These are phyloP conservation scores for Sebastes matsubarae DNA, from an alignment of 2,797 vertebrate genomes.

Conservation along the genomic window DNA sequence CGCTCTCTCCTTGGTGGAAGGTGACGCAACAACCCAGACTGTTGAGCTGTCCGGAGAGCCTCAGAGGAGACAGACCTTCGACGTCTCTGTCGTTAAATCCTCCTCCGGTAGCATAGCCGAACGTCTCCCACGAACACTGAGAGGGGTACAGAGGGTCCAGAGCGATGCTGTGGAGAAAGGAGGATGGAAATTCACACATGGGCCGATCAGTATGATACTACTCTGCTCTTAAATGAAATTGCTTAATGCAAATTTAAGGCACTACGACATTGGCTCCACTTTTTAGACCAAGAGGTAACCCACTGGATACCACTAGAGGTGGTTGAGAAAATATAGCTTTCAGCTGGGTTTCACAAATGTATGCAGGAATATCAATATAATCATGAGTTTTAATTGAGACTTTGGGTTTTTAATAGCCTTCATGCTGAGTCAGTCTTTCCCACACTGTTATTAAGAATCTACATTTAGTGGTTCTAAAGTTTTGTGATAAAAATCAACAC, in stretches of 20 bases:
- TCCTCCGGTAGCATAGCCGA: conserved; percentile 91
- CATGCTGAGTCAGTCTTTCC: too few species aligned
- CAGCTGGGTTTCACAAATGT: not conserved
- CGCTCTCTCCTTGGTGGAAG: conserved; percentile 95
- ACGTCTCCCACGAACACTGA: conserved; percentile 98
- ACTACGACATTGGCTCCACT: rapidly evolving
- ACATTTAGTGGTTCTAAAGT: not conserved
- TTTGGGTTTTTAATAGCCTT: too few species aligned
- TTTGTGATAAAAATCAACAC: not conserved
- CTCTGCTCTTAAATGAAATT: not conserved
- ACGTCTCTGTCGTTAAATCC: conserved; percentile 77
- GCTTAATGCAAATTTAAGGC: too few species aligned
- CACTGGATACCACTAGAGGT: not conserved
- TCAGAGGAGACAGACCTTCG: conserved; percentile 89
- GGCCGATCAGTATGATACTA: not conserved
- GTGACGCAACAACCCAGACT: conserved; percentile 93
- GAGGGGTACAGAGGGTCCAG: conserved; percentile 97
- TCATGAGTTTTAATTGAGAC: not conserved
- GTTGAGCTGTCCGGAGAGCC: conserved; percentile 93
- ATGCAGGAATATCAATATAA: not conserved
- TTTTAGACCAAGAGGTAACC: too few species aligned
- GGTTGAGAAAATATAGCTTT: not conserved
- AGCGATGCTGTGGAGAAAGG: conserved; percentile 85
- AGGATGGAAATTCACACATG: not conserved
- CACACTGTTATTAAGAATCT: too few species aligned